phyloP scores from a whole-genome alignment of 2,888 invertebrate genomes.

The Hyles lineata region DNA sequence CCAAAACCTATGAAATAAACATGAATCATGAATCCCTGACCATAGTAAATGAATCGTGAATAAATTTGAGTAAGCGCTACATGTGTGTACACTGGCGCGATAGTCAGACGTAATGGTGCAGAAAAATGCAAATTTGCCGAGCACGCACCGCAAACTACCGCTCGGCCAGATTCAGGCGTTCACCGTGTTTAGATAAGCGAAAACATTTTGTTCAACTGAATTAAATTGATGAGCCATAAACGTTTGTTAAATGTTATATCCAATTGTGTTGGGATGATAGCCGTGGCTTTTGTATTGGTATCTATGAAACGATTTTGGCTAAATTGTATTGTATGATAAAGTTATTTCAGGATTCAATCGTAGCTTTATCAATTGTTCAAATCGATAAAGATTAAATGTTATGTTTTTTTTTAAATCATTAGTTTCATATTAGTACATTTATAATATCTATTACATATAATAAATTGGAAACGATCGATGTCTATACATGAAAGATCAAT shows the following conservation, averaged over 20 bases:
- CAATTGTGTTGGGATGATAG: neutral
- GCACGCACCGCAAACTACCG: conserved; percentile 57
- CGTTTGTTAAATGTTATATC: neutral
- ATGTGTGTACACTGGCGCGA: conserved; percentile 27
- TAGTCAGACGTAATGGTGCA: conserved; percentile 58
- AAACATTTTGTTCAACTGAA: conserved; percentile 26
- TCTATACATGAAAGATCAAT: too few relatives aligned
- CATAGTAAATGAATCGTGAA: conserved; percentile 24
- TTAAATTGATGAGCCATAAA: neutral
- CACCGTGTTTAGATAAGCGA: conserved; percentile 37
- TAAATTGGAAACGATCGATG: too few relatives aligned
- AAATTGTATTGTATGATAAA: too few relatives aligned
- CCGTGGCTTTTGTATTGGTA: neutral
- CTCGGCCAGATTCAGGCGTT: conserved; percentile 29
- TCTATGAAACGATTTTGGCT: neutral
- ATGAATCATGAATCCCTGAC: conserved; percentile 4
- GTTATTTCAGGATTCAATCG: too few relatives aligned
- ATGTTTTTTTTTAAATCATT: too few relatives aligned
- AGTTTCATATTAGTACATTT: too few relatives aligned
- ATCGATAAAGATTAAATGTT: too few relatives aligned
- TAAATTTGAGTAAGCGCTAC: conserved; percentile 22
- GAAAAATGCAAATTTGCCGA: conserved; percentile 74
- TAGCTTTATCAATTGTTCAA: too few relatives aligned
- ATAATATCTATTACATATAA: too few relatives aligned
- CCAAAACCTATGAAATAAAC: neutral